Conservation (phyloP, 2,888 invertebrate genomes). For the Apamea epomidion region DNA sequence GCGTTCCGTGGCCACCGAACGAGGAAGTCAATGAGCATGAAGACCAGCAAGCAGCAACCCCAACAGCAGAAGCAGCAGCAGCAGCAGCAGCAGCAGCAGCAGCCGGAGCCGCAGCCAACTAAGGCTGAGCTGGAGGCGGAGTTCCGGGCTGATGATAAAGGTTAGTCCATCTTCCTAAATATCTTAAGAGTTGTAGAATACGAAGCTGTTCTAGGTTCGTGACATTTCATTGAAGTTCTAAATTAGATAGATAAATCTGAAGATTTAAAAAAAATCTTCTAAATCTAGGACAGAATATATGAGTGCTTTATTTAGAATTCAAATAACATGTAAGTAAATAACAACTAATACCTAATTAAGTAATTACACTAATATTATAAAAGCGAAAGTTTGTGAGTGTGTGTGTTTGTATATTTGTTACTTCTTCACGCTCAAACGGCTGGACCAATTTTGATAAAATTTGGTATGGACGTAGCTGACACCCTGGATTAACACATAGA, state of each 20-base stretch:
- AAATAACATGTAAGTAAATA: too few relatives aligned
- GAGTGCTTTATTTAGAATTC: too few relatives aligned
- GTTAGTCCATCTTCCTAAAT: slow-evolving; percentile 82
- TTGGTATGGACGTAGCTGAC: too few relatives aligned
- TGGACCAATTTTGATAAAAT: too few relatives aligned
- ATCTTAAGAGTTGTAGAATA: neutral
- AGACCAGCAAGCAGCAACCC: slow-evolving; percentile 85
- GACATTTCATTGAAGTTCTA: neutral
- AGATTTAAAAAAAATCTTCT: neutral
- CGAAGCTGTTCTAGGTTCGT: too few relatives aligned
- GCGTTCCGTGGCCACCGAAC: slow-evolving; percentile 96
- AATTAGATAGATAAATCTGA: neutral
- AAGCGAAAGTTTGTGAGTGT: too few relatives aligned
- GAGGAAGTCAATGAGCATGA: slow-evolving; percentile 94
- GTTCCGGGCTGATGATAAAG: slow-evolving; percentile 95
- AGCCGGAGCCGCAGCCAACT: slow-evolving; percentile 90
- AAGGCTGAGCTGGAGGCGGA: slow-evolving; percentile 94
- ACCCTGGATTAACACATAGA: too few relatives aligned
- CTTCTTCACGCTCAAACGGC: too few relatives aligned
- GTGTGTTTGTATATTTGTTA: too few relatives aligned
- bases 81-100: slow-evolving; percentile 84
- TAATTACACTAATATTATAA: too few relatives aligned
- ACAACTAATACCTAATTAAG: too few relatives aligned
- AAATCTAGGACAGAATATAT: too few relatives aligned
- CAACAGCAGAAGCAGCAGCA: slow-evolving; percentile 78